Evolutionary conservation across 2,113 vertebrate genomes (phyloP).

Genomic region (Loxodonta africana): DNA sequence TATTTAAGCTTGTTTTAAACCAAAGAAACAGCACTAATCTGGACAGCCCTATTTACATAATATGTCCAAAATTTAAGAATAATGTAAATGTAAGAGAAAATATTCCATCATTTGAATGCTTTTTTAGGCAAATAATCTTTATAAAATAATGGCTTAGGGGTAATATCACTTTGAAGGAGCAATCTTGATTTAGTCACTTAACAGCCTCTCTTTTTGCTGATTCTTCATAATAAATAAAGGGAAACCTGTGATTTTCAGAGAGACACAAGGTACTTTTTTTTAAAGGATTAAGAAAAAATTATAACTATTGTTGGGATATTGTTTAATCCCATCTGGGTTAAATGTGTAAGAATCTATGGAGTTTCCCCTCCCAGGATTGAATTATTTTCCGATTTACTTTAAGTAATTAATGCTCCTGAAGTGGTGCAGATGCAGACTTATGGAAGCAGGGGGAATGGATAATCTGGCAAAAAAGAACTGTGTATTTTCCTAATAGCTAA

Average conservation of each 20-base stretch:
- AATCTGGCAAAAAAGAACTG: background rate
- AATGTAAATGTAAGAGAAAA: background rate
- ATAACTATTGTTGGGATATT: background rate
- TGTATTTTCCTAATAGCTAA: background rate
- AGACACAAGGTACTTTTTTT: background rate
- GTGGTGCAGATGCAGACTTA: background rate
- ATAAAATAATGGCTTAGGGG: background rate
- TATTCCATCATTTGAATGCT: background rate
- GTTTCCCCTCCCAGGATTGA: background rate
- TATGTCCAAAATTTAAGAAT: background rate
- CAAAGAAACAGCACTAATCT: background rate
- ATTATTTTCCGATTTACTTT: slow-evolving; percentile 30
- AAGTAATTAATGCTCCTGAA: background rate
- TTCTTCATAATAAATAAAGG: background rate
- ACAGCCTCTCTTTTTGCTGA: background rate
- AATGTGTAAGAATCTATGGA: background rate
- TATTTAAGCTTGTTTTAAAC: background rate
- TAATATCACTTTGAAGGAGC: background rate
- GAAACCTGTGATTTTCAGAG: background rate
- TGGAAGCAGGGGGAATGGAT: background rate
- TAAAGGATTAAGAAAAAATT: background rate
- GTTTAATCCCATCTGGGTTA: slow-evolving; percentile 17
- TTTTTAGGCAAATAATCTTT: background rate
- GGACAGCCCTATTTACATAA: background rate
- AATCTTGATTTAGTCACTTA: background rate